Percentiles rank a stretch among this genome's conserved stretches.
phyloP scores from a whole-genome alignment of 2,797 vertebrate species.

The Halcyon smyrnensis region DNA sequence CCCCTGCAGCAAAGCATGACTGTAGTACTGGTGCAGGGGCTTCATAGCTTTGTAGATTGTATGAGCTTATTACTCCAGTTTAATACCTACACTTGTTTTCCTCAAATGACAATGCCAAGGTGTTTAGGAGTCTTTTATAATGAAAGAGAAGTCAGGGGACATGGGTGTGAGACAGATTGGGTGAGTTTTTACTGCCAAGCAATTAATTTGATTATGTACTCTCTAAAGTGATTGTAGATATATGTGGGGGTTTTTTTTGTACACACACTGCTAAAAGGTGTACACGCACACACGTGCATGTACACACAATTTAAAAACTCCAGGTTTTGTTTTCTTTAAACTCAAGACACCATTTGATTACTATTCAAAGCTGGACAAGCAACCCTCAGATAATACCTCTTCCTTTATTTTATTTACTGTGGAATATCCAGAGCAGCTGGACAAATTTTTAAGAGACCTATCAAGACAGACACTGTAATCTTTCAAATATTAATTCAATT shows the following conservation, averaged over 20 bases:
- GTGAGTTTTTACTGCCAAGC: neutral
- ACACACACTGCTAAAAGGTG: neutral
- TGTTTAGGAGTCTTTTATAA: neutral
- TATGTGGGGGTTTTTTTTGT: neutral
- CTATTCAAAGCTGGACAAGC: neutral
- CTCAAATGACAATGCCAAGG: neutral
- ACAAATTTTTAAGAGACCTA: neutral
- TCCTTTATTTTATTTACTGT: neutral
- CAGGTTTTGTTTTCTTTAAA: neutral
- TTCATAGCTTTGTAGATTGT: neutral
- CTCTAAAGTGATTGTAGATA: neutral
- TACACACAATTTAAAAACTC: neutral
- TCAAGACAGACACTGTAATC: neutral
- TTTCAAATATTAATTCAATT: neutral
- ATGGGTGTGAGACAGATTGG: neutral
- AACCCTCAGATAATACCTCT: neutral
- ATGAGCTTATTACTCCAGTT: neutral
- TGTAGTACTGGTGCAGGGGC: neutral
- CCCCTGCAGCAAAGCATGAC: neutral
- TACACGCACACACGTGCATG: neutral
- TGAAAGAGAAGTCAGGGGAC: neutral
- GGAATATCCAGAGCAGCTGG: neutral
- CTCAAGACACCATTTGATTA: neutral
- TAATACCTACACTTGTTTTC: neutral
- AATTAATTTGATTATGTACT: neutral